phyloP scores from a whole-genome alignment of 2,113 vertebrate genomes.

The Aythya baeri region DNA sequence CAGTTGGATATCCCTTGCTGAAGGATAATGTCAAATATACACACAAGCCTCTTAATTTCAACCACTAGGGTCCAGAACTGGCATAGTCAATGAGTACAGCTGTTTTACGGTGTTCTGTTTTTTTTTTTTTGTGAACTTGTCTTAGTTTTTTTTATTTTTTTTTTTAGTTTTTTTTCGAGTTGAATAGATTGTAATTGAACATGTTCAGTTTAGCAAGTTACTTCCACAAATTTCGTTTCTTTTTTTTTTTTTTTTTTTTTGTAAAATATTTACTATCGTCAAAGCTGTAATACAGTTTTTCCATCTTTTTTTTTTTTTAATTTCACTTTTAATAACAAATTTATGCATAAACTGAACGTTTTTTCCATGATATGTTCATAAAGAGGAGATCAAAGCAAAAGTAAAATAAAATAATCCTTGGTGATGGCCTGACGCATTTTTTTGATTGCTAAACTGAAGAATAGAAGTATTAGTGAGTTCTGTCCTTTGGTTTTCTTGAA shows the following conservation, averaged over 20 bases:
- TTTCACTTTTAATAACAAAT: neutral
- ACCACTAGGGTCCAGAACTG: too few species aligned
- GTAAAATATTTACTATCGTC: neutral
- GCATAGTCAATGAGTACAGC: too few species aligned
- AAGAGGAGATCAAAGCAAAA: neutral
- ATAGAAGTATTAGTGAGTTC: neutral
- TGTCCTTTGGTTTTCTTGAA: neutral
- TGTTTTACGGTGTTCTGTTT: too few species aligned
- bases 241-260: neutral
- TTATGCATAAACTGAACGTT: neutral
- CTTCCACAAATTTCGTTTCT: neutral
- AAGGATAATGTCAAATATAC: too few species aligned
- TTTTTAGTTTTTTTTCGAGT: too few species aligned
- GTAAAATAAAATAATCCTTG: neutral
- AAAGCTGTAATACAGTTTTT: neutral
- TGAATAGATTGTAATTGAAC: neutral
- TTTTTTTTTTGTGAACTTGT: neutral
- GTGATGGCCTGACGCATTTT: neutral
- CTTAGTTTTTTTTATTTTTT: too few species aligned
- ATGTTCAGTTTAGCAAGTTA: neutral
- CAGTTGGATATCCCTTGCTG: too few species aligned
- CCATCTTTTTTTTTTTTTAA: neutral
- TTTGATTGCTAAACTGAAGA: neutral
- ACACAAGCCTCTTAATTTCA: too few species aligned
- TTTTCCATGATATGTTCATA: neutral